phyloP scores from a whole-genome alignment of 2,888 invertebrate species.

The Dolichomitus sp. region DNA sequence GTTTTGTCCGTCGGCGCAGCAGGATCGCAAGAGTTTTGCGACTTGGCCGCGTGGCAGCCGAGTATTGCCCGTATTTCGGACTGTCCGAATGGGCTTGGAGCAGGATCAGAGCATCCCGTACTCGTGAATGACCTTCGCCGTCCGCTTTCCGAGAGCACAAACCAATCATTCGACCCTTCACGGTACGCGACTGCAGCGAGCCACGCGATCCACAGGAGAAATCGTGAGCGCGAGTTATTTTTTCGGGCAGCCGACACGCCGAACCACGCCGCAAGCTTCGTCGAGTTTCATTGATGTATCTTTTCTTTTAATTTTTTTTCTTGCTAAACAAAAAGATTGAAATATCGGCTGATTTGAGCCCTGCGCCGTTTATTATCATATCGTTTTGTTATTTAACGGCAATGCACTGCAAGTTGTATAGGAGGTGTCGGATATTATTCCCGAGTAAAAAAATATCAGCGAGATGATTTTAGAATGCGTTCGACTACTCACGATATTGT shows the following conservation, averaged over 20 bases:
- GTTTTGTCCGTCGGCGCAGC: conserved; percentile 1
- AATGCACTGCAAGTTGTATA: neutral
- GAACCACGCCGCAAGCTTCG: conserved; percentile 3
- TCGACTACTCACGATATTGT: neutral
- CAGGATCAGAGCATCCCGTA: conserved; percentile 14
- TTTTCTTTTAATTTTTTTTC: neutral
- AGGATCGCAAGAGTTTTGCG: conserved; percentile 19
- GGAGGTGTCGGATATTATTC: neutral
- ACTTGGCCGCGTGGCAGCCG: conserved; percentile 10
- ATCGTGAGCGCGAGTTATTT: conserved; percentile 39
- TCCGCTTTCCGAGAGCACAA: conserved; percentile 34
- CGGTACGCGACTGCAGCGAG: conserved; percentile 27
- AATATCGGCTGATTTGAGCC: neutral
- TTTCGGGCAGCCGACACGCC: conserved; percentile 29
- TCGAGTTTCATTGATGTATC: conserved; percentile 33
- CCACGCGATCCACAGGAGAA: conserved; percentile 45
- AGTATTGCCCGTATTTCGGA: conserved; percentile 4
- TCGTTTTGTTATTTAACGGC: conserved; percentile 11
- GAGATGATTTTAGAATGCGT: neutral
- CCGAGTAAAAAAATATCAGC: neutral
- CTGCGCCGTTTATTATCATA: neutral
- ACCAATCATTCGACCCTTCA: conserved; percentile 48
- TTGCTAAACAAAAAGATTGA: neutral
- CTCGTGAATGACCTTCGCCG: conserved; percentile 46
- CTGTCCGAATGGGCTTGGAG: conserved; percentile 27